Base-by-base conservation (phyloP, 1,140 invertebrate species). In the Bactericera cockerelli region DNA sequence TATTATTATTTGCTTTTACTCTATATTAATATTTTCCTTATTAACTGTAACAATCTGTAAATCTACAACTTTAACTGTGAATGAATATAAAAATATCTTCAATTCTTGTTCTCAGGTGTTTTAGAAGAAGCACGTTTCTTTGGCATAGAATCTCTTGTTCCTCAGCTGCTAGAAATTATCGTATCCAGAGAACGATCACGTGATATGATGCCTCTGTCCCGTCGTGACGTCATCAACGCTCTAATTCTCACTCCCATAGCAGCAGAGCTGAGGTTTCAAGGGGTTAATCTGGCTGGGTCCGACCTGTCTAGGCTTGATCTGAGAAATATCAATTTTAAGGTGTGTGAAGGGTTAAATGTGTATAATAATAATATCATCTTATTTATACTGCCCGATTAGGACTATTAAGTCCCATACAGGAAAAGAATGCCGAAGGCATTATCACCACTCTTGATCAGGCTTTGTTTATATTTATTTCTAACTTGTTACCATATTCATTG, bases 71-170 rank as follows among this genome's bases (percentile, higher is more conserved):
- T n/a, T n/a, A n/a, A n/a, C n/a, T n/a, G n/a, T n/a, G n/a, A n/a
- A n/a, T n/a, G n/a, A n/a, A n/a, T n/a, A n/a, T n/a, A n/a, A n/a
- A n/a, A n/a, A n/a, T n/a, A n/a, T n/a, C n/a, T n/a, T n/a, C n/a
- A n/a, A n/a, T n/a, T n/a, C n/a, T n/a, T n/a, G n/a, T n/a, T 61
- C 60, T 65, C 3, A 86, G 85, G 85, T 61, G 84, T 98, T 26
- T 72, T 98, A 39, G 92, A 93, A 74, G 94, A 98, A 75, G 95
- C 96, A 24, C 80, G 86, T 65, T 99, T 98, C 76, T 99, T 94
- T 77, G 93, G 93, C 67, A 82, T 93, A 28, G 84, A 87, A 67
- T 81, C 81, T 31, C 71, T 87, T 42, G 79, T 91, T 60, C 77
- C 74, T 55, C 73, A 76, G 62, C 67, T 86, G 22, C 81, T 83